Conservation (phyloP, 2,888 invertebrate genomes). For the Caenorhabditis imperialis region DNA sequence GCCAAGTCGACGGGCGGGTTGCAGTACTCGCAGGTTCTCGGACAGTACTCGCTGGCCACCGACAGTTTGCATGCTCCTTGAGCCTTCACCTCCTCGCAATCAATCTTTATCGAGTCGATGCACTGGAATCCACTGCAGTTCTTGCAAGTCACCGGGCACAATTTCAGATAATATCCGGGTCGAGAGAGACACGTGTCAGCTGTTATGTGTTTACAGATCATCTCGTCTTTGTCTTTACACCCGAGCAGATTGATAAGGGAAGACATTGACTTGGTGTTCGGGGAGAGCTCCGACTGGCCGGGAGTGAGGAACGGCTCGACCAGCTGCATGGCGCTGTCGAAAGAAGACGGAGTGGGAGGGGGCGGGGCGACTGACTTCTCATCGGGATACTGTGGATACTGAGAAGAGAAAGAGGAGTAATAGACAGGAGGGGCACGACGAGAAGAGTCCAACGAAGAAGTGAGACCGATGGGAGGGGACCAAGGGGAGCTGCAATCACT, state of each 20-base stretch:
- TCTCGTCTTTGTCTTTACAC: constrained; percentile 68
- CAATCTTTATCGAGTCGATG: constrained; percentile 69
- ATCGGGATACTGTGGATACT: constrained; percentile 26
- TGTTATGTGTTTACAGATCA: constrained; percentile 64
- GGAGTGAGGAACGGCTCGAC: constrained; percentile 30
- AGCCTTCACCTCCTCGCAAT: constrained; percentile 63
- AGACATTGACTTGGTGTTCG: constrained; percentile 24
- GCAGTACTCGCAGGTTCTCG: constrained; percentile 66
- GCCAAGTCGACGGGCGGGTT: constrained; percentile 56
- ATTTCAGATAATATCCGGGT: constrained; percentile 69
- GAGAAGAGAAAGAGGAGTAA: constrained; percentile 19
- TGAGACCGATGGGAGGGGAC: constrained; percentile 19
- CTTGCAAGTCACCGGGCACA: constrained; percentile 70
- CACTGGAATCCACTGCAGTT: constrained; percentile 68
- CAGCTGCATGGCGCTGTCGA: constrained; percentile 27
- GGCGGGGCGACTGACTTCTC: constrained; percentile 17
- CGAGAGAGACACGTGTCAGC: constrained; percentile 67
- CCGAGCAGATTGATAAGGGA: constrained; percentile 49
- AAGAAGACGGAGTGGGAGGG: constrained; percentile 12
- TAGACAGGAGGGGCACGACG: constrained; percentile 25
- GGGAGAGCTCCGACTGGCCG: constrained; percentile 13
- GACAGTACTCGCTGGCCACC: constrained; percentile 69
- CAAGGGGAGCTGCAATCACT: constrained; percentile 20
- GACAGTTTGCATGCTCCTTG: constrained; percentile 65
- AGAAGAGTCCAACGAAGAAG: constrained; percentile 25